phyloP scores from a whole-genome alignment of 30 jellyfish, hydroid and myxozoan species.

The Calvadosia cruxmelitensis region DNA sequence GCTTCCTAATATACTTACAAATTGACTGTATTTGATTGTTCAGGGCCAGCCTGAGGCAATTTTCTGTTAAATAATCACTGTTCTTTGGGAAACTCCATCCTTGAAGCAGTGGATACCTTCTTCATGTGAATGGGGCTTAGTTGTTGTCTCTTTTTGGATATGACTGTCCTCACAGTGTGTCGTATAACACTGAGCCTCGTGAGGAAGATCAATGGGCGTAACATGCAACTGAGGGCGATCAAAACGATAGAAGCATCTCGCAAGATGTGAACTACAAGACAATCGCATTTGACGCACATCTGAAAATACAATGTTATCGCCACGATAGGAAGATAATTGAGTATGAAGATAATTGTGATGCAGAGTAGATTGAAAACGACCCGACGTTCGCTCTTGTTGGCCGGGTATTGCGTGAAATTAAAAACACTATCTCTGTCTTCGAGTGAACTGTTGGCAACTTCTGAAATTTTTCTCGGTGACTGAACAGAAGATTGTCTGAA shows the following conservation, averaged over 20 bases:
- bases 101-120: background rate
- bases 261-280: background rate
- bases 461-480: background rate
- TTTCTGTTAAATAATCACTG: too few species aligned
- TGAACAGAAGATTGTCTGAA: background rate
- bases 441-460: background rate
- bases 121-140: background rate
- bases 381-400: background rate
- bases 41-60: too few species aligned
- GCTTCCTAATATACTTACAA: too few species aligned
- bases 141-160: background rate
- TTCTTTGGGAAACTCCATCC: background rate
- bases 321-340: background rate
- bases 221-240: background rate
- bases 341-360: background rate
- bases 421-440: background rate
- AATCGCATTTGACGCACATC: background rate
- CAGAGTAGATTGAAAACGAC: background rate
- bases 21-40: too few species aligned
- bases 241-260: background rate
- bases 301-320: background rate
- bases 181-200: background rate
- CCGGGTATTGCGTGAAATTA: background rate
- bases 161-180: background rate
- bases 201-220: background rate